phyloP scores from a whole-genome alignment of 2,113 vertebrate species.

The Chlorocebus sabaeus region DNA sequence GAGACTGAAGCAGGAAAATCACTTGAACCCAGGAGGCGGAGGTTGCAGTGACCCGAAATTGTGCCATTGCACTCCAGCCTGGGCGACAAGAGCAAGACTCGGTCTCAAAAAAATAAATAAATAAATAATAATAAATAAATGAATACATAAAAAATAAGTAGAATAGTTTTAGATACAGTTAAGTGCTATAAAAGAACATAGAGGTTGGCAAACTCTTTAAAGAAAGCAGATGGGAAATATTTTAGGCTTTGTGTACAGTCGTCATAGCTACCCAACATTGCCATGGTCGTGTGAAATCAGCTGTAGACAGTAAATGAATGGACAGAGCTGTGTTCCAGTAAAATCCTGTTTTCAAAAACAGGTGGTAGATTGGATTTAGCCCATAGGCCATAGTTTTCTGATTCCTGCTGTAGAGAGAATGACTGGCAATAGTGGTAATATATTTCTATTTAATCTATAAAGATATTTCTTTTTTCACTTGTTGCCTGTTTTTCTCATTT shows the following conservation, averaged over 20 bases:
- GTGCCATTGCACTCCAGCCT: too few species aligned
- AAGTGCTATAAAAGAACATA: constrained; percentile 14
- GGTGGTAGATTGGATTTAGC: not conserved
- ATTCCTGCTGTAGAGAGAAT: not conserved
- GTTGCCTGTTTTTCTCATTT: not conserved
- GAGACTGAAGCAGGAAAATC: too few species aligned
- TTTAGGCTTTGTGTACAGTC: not conserved
- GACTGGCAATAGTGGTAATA: not conserved
- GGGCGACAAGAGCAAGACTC: too few species aligned
- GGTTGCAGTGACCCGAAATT: too few species aligned
- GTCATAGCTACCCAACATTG: not conserved
- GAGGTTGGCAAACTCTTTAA: not conserved
- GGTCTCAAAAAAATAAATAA: too few species aligned
- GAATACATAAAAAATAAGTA: not conserved
- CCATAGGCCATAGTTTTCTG: not conserved
- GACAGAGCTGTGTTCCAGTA: not conserved
- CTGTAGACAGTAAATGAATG: not conserved
- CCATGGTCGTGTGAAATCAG: not conserved
- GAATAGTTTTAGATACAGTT: not conserved
- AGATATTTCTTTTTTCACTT: not conserved
- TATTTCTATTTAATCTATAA: not conserved
- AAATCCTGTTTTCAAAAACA: not conserved
- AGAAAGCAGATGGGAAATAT: not conserved
- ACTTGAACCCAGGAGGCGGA: too few species aligned
- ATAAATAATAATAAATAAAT: too few species aligned